A percentile compares a stretch with the other conserved stretches of the same genome.
Conservation (phyloP, 2,888 invertebrate species). For the Eurois occulta region DNA sequence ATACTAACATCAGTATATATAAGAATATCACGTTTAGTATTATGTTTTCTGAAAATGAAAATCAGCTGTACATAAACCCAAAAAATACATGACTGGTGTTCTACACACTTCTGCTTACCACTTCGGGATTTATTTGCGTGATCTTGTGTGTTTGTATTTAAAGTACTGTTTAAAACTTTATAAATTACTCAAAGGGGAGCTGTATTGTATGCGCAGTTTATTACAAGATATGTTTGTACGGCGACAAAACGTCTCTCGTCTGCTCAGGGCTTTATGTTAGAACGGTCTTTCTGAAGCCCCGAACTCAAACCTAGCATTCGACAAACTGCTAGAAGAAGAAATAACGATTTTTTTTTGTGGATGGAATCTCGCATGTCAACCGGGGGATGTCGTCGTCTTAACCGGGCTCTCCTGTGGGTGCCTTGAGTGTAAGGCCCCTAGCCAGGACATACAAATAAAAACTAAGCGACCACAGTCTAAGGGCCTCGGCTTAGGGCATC, state of each 20-base stretch:
- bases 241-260: neutral
- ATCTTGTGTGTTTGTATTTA: neutral
- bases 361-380: neutral
- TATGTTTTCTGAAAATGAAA: slow-evolving; percentile 26
- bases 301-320: neutral
- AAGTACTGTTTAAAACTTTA: neutral
- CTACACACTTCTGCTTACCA: neutral
- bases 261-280: neutral
- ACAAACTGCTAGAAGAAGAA: neutral
- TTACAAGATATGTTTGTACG: neutral
- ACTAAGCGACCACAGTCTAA: neutral
- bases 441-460: neutral
- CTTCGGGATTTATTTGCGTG: neutral
- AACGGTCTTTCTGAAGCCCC: neutral
- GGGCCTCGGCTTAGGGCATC: neutral
- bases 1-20: slow-evolving; percentile 7
- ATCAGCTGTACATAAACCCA: neutral
- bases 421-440: neutral
- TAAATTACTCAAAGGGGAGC: neutral
- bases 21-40: slow-evolving; percentile 10
- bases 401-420: neutral
- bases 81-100: neutral
- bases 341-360: neutral
- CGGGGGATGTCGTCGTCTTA: neutral
- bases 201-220: neutral